phyloP scores from a whole-genome alignment of 2,113 vertebrate genomes.

The Melanostigma gelatinosum region DNA sequence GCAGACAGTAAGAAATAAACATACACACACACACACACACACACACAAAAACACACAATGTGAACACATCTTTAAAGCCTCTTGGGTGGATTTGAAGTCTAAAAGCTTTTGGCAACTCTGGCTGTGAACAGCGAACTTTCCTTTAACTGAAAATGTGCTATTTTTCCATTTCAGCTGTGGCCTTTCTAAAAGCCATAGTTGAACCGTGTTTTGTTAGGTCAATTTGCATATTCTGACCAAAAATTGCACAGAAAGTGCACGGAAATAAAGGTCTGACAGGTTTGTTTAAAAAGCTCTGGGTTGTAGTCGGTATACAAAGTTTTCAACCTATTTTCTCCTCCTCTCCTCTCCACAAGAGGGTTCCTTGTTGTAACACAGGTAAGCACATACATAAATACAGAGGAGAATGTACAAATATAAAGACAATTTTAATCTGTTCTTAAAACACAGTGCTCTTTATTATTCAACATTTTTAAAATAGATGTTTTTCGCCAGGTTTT shows the following conservation, averaged over 20 bases:
- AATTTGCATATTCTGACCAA: not conserved
- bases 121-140: not conserved
- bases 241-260: no score
- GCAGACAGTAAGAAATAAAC: conserved; percentile 89
- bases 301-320: not conserved
- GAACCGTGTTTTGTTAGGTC: not conserved
- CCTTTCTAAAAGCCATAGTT: not conserved
- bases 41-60: conserved; percentile 11
- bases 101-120: not conserved
- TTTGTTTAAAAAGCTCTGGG: not conserved
- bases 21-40: conserved; percentile 18
- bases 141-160: not conserved
- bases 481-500: no score
- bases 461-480: not conserved
- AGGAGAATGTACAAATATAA: not conserved
- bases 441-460: not conserved
- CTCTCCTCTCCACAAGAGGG: no score
- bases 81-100: not conserved
- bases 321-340: not conserved
- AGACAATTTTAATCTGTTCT: not conserved
- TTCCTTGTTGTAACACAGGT: not conserved
- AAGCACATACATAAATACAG: not conserved
- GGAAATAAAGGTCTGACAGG: not conserved
- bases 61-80: not conserved
- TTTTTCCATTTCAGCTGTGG: not conserved